Evolutionary conservation across 2,888 invertebrate species (phyloP).

Genomic region (Blastobasis adustella): DNA sequence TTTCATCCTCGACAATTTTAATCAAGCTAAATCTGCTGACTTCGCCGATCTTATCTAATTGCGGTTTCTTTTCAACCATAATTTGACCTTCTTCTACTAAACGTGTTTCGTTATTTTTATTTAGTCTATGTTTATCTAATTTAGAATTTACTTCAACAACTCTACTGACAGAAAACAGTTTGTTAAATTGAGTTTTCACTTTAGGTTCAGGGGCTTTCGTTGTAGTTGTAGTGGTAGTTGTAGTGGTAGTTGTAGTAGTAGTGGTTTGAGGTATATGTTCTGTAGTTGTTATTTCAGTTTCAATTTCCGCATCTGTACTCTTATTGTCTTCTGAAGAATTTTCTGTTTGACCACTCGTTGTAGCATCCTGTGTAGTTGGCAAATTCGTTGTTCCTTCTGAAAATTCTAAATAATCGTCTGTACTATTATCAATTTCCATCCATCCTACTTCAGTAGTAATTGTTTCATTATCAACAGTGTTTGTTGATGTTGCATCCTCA

Average conservation of each 20-base stretch:
- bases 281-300: slow-evolving; percentile 21
- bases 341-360: slow-evolving; percentile 29
- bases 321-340: slow-evolving; percentile 16
- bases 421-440: slow-evolving; percentile 49
- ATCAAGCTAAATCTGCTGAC: slow-evolving; percentile 81
- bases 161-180: slow-evolving; percentile 80
- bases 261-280: slow-evolving; percentile 31
- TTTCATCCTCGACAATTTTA: slow-evolving; percentile 78
- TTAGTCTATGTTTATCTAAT: slow-evolving; percentile 74
- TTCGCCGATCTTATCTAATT: slow-evolving; percentile 79
- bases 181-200: slow-evolving; percentile 70
- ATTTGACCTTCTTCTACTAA: slow-evolving; percentile 68
- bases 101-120: slow-evolving; percentile 71
- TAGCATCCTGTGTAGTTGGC: slow-evolving; percentile 38
- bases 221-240: no score
- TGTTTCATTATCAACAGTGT: slow-evolving; percentile 38
- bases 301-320: slow-evolving; percentile 12
- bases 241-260: slow-evolving; percentile 34
- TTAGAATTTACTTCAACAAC: slow-evolving; percentile 81
- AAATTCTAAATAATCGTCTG: slow-evolving; percentile 57
- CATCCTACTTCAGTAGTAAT: slow-evolving; percentile 24
- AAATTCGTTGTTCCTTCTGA: slow-evolving; percentile 41
- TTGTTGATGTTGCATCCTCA: slow-evolving; percentile 32
- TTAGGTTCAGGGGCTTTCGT: slow-evolving; percentile 23
- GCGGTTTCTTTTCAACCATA: slow-evolving; percentile 75